Conservation (phyloP, 1,140 invertebrate genomes). For the Cydia splendana region DNA sequence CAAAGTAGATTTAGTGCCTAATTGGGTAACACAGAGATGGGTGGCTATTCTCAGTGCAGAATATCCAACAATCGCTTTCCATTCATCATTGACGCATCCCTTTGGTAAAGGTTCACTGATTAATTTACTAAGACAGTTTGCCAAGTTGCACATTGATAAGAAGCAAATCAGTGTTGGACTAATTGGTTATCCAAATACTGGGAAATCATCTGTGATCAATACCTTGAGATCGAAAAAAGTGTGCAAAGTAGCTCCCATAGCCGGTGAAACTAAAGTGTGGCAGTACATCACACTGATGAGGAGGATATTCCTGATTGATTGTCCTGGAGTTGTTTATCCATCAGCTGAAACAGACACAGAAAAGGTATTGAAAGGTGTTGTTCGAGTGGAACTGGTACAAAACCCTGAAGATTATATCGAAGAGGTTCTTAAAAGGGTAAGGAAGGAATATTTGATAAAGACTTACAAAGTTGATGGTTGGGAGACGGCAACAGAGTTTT, state of each 20-base stretch:
- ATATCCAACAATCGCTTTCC: constrained; percentile 98
- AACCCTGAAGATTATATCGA: constrained; percentile 97
- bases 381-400: constrained; percentile 96
- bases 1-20: constrained; percentile 97
- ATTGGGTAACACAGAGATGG: constrained; percentile 98
- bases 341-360: constrained; percentile 95
- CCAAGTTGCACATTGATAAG: constrained; percentile 96
- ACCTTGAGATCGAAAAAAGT: constrained; percentile 96
- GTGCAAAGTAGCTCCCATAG: constrained; percentile 99
- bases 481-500: constrained; percentile 91
- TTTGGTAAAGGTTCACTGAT: constrained; percentile 99
- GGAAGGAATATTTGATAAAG: constrained; percentile 93
- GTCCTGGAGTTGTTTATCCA: constrained; percentile 99
- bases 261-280: constrained; percentile 99
- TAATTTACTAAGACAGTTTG: constrained; percentile 97
- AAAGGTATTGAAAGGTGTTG: constrained; percentile 97
- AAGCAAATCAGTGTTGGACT: constrained; percentile 99
- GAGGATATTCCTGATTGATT: constrained; percentile 98
- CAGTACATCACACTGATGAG: constrained; percentile 99
- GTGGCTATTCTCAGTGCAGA: constrained; percentile 95
- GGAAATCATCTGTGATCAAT: constrained; percentile 99
- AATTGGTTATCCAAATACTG: constrained; percentile 99
- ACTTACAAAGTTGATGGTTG: constrained; percentile 94
- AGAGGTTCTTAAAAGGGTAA: constrained; percentile 92
- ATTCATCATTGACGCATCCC: constrained; percentile 98